Evolutionary conservation across 2,888 invertebrate genomes (phyloP).

Genomic region (Sinelater perroti): DNA sequence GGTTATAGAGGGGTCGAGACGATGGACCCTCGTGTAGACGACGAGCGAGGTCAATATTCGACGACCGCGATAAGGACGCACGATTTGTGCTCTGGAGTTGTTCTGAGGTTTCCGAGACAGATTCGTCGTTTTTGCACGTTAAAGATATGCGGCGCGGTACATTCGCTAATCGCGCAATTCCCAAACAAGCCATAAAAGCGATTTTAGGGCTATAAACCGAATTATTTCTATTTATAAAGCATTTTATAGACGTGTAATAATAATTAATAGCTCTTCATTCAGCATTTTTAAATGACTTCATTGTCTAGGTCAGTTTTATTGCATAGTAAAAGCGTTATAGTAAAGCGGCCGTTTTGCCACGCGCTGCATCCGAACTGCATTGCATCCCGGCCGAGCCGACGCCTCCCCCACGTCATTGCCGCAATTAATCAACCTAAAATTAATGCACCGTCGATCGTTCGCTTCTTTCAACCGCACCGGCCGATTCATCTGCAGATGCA

Average conservation of each 20-base stretch:
- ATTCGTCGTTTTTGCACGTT: slow-evolving; percentile 22
- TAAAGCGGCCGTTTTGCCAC: slow-evolving; percentile 46
- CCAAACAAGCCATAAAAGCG: slow-evolving; percentile 38
- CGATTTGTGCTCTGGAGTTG: slow-evolving; percentile 17
- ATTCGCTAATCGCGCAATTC: slow-evolving; percentile 34
- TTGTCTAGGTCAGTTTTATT: slow-evolving; percentile 62
- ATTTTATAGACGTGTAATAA: slow-evolving; percentile 53
- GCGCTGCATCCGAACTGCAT: slow-evolving; percentile 31
- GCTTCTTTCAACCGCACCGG: not conserved
- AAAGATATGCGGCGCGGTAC: slow-evolving; percentile 27
- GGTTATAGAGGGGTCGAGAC: slow-evolving; percentile 29
- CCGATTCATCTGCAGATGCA: not conserved
- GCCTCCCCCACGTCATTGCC: not conserved
- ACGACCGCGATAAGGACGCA: slow-evolving; percentile 23
- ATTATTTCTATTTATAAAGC: slow-evolving; percentile 51
- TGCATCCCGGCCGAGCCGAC: slow-evolving; percentile 5
- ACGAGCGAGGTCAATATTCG: slow-evolving; percentile 35
- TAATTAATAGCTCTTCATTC: slow-evolving; percentile 58
- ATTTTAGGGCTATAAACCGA: slow-evolving; percentile 44
- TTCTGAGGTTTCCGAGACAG: too few relatives aligned
- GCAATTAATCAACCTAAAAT: too few relatives aligned
- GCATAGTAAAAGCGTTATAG: slow-evolving; percentile 58
- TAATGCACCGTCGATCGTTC: too few relatives aligned
- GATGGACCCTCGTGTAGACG: slow-evolving; percentile 29
- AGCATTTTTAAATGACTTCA: slow-evolving; percentile 56